Conservation (phyloP, 2,797 vertebrate species). For the Alcedo quadribrachys region DNA sequence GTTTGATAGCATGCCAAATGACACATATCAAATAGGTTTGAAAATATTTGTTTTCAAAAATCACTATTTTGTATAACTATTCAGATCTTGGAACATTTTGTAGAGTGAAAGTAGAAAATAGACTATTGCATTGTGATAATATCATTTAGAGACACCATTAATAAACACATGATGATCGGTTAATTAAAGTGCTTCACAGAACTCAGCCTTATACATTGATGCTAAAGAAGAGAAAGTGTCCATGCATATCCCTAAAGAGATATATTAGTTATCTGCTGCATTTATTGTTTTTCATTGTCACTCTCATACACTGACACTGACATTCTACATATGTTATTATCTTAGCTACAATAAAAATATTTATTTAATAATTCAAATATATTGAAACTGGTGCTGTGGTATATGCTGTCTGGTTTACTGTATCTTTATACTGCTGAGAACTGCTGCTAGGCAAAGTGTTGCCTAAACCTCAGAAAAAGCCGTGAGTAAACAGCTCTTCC, state of each 20-base stretch:
- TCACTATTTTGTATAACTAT: not conserved
- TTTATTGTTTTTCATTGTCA: conserved; percentile 18
- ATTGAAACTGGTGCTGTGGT: not conserved
- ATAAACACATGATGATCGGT: not conserved
- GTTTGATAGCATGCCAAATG: not conserved
- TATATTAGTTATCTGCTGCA: not conserved
- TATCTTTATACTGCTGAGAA: not conserved
- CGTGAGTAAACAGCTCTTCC: not conserved
- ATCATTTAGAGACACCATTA: not conserved
- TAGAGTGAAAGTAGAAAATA: not conserved
- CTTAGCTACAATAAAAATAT: conserved; percentile 8
- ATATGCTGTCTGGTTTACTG: not conserved
- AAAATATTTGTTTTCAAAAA: conserved; percentile 16
- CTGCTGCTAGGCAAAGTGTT: not conserved
- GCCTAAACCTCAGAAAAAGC: not conserved
- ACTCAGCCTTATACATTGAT: not conserved
- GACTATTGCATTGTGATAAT: not conserved
- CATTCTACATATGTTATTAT: not conserved
- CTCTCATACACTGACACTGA: not conserved
- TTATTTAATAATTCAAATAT: conserved; percentile 9
- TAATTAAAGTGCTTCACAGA: conserved; percentile 45
- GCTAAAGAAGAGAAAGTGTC: conserved; percentile 22
- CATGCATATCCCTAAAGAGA: not conserved
- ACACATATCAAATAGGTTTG: not conserved
- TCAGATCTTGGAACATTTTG: not conserved